Conservation (phyloP, 2,113 vertebrate species). For the Phaethornis superciliosus region DNA sequence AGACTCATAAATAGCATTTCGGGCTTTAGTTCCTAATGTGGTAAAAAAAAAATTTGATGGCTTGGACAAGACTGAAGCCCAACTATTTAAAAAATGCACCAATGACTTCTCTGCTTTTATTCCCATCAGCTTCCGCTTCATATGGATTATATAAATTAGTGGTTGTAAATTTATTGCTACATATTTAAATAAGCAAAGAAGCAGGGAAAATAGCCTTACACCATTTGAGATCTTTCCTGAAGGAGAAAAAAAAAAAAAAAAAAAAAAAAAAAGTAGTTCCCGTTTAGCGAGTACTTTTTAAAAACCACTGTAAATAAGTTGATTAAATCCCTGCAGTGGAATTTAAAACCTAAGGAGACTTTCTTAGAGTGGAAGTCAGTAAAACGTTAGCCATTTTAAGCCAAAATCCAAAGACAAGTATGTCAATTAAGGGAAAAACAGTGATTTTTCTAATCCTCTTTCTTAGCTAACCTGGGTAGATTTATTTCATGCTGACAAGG, state of each 20-base stretch:
- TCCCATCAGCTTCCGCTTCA: not conserved
- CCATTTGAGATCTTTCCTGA: not conserved
- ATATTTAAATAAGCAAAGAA: not conserved
- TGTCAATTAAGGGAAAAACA: not conserved
- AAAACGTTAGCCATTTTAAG: not conserved
- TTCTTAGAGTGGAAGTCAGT: not conserved
- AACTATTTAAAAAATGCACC: constrained; percentile 28
- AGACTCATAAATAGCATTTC: constrained; percentile 39
- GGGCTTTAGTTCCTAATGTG: constrained; percentile 32
- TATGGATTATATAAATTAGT: not conserved
- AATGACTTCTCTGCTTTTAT: not conserved
- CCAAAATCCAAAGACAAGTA: not conserved
- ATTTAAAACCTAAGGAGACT: not conserved
- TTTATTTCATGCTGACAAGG: not conserved
- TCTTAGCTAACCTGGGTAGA: not conserved
- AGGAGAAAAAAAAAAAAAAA: not conserved
- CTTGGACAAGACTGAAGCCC: not conserved
- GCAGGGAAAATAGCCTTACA: not conserved
- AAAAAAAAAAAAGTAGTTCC: not conserved
- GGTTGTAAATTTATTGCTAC: not conserved
- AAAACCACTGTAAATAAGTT: not conserved
- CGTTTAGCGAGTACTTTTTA: not conserved
- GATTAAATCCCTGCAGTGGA: not conserved
- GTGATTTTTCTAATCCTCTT: not conserved
- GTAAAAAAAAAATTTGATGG: not conserved